Percentiles rank a stretch among this genome's conserved stretches.
These are phyloP conservation scores for Callocephalon fimbriatum DNA, from an alignment of 2,113 vertebrate species.

Conservation along the genomic window DNA sequence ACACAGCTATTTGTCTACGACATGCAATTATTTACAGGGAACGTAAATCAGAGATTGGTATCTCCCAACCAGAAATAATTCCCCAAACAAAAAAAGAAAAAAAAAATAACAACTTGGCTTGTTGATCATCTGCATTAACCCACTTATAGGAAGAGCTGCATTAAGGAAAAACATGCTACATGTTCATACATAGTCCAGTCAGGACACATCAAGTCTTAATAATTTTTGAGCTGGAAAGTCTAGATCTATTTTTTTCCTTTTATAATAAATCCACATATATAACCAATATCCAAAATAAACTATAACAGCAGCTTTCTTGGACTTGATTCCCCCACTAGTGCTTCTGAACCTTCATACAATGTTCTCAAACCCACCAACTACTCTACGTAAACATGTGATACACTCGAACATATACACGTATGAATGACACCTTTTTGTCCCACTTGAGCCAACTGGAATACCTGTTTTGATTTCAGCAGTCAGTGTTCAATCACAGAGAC, in stretches of 20 bases:
- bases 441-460: background rate
- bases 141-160: rapidly evolving
- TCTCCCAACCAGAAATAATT: background rate
- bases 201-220: background rate
- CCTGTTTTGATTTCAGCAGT: background rate
- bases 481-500: background rate
- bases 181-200: background rate
- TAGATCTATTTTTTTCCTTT: background rate
- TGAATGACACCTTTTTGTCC: background rate
- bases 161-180: background rate
- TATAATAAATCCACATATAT: background rate
- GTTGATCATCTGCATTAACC: background rate
- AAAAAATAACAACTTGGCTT: background rate
- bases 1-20: background rate
- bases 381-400: background rate
- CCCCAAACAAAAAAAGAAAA: background rate
- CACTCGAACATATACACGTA: rapidly evolving
- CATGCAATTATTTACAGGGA: background rate
- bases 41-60: background rate
- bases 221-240: background rate
- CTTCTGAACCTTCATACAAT: background rate
- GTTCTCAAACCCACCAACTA: background rate
- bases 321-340: background rate
- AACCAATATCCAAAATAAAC: background rate
- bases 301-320: background rate